Percentiles rank a stretch among this genome's conserved stretches.
Evolutionary conservation across 1,140 invertebrate species (phyloP).

Genomic region (Ceratitis capitata): DNA sequence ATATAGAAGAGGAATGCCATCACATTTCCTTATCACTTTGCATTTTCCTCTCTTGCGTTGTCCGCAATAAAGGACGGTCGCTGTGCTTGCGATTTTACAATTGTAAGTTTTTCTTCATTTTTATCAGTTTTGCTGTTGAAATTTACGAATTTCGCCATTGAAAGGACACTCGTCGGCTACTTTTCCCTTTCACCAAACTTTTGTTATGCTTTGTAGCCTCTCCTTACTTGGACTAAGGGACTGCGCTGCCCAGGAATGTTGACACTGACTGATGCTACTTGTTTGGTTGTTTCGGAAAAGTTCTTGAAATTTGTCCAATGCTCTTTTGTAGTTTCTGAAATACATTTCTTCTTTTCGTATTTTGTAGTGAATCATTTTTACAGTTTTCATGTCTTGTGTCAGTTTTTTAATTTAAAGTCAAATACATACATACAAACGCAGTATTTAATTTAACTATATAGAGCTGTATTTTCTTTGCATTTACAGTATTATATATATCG

Average conservation of each 20-base stretch:
- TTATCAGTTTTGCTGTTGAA: background rate
- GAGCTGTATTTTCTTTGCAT: background rate
- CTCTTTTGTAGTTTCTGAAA: background rate
- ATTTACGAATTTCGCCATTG: background rate
- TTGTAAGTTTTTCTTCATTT: no score
- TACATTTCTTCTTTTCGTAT: background rate
- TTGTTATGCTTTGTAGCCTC: background rate
- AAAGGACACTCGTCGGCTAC: background rate
- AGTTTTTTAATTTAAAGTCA: background rate
- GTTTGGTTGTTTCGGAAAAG: background rate
- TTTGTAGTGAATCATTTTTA: background rate
- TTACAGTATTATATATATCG: background rate
- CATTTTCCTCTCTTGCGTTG: background rate
- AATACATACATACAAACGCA: background rate
- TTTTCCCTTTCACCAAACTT: no score
- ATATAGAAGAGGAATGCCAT: no score
- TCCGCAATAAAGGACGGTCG: background rate
- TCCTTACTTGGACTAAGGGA: no score
- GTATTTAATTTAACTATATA: no score
- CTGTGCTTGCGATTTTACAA: no score
- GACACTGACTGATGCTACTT: background rate
- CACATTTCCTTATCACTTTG: background rate
- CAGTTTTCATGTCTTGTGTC: background rate
- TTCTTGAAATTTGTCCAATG: background rate
- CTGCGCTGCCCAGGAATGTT: background rate